phyloP scores from a whole-genome alignment of 2,113 vertebrate genomes.

The Pollimyrus isidori region DNA sequence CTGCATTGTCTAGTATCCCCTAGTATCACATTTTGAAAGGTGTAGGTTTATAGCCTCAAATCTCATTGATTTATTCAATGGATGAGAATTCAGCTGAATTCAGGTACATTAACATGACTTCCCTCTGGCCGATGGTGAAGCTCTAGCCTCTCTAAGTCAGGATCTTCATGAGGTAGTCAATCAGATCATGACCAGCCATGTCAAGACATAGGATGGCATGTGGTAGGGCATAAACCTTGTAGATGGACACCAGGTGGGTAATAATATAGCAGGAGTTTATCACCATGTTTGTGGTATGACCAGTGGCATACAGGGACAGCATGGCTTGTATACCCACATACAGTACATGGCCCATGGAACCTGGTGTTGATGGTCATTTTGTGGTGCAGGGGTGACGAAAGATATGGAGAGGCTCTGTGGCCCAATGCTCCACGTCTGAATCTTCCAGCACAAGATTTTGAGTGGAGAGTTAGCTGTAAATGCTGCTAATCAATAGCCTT shows the following conservation, averaged over 20 bases:
- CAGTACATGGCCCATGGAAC: too few species aligned
- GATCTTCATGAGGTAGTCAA: slow-evolving; percentile 59
- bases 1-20: background rate
- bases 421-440: background rate
- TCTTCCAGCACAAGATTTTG: background rate
- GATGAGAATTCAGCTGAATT: background rate
- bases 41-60: background rate
- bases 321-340: too few species aligned
- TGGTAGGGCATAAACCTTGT: background rate
- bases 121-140: slow-evolving; percentile 41
- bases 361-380: slow-evolving; percentile 5
- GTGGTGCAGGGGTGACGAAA: background rate
- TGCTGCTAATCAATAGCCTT: background rate
- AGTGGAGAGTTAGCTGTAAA: background rate
- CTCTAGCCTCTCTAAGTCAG: slow-evolving; percentile 54
- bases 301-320: background rate
- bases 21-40: background rate
- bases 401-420: background rate
- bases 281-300: background rate
- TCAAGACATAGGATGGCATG: background rate
- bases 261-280: background rate
- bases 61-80: background rate
- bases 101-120: background rate
- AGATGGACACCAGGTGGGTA: background rate
- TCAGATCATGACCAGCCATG: background rate